Evolutionary conservation across 2,113 vertebrate genomes (phyloP).

Genomic region (Natator depressus): DNA sequence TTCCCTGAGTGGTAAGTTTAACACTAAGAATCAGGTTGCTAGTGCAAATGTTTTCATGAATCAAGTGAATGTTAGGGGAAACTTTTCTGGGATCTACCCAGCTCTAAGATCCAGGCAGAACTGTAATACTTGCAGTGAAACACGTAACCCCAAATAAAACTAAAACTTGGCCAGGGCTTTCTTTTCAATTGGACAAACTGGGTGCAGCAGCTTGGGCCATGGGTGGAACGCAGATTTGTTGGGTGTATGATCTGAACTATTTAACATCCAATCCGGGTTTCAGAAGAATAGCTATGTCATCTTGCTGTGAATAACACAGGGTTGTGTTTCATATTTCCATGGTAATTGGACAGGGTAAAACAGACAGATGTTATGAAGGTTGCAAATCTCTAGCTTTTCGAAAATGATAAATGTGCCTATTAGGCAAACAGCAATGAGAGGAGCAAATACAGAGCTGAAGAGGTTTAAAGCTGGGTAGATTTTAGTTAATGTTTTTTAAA

Average conservation of each 20-base stretch:
- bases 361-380: conserved; percentile 59
- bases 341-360: conserved; percentile 60
- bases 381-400: background rate
- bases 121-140: background rate
- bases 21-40: background rate
- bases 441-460: background rate
- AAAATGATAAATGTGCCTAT: background rate
- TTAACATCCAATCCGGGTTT: conserved; percentile 65
- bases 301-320: conserved; percentile 70
- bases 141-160: rapidly evolving
- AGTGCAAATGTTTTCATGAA: background rate
- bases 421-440: background rate
- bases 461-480: background rate
- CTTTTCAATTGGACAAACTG: conserved; percentile 28
- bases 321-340: conserved; percentile 65
- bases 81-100: background rate
- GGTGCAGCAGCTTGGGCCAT: conserved; percentile 29
- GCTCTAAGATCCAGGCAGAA: background rate
- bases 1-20: background rate
- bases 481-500: background rate
- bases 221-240: conserved; percentile 26
- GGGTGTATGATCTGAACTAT: conserved; percentile 68
- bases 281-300: conserved; percentile 72
- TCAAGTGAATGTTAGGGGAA: background rate
- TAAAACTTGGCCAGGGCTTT: conserved; percentile 8